phyloP scores from a whole-genome alignment of 2,113 vertebrate genomes.

The Progne subis region DNA sequence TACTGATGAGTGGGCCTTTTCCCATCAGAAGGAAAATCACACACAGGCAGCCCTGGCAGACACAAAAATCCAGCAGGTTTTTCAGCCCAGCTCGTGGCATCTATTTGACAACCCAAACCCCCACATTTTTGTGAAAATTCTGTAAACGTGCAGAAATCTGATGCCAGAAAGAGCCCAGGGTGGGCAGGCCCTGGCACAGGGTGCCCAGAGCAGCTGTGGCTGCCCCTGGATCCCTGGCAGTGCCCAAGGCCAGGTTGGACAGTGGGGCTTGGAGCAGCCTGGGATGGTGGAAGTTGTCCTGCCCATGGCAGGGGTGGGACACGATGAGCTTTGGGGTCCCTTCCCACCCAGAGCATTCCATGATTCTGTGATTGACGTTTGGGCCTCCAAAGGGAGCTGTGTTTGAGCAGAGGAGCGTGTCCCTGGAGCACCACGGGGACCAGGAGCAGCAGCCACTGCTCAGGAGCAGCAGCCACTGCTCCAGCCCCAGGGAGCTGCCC shows the following conservation, averaged over 20 bases:
- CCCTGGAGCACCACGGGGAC: background rate
- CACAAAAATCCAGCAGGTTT: background rate
- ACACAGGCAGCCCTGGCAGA: background rate
- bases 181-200: background rate
- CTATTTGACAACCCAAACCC: background rate
- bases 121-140: background rate
- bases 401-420: background rate
- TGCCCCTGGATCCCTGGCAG: background rate
- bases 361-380: background rate
- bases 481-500: background rate
- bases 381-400: background rate
- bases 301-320: no score
- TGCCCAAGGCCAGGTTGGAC: background rate
- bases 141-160: rapidly evolving
- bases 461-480: no score
- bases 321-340: no score
- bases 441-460: background rate
- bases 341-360: no score
- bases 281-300: no score
- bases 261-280: rapidly evolving
- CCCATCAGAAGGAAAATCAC: background rate
- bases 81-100: background rate
- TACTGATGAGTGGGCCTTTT: background rate
- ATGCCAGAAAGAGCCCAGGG: background rate
- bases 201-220: background rate